These are phyloP conservation scores for Mythimna ferrago DNA, from an alignment of 2,888 invertebrate species.

Conservation along the genomic window DNA sequence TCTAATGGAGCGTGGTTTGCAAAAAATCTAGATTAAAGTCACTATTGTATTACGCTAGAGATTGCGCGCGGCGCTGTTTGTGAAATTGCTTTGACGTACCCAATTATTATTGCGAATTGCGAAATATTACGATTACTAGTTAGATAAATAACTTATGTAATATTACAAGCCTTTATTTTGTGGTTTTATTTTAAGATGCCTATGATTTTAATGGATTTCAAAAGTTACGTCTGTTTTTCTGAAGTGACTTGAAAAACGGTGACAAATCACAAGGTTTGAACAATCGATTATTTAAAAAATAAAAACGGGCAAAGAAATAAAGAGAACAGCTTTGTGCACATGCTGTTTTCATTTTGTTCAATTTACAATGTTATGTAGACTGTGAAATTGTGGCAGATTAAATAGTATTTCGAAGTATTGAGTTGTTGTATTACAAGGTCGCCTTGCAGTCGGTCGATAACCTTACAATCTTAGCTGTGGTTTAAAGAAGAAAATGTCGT, in stretches of 20 bases:
- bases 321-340: neutral
- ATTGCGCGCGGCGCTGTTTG: slow-evolving; percentile 35
- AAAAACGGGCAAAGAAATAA: neutral
- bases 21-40: slow-evolving; percentile 54
- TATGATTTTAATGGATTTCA: slow-evolving; percentile 23
- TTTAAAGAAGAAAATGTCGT: slow-evolving; percentile 28
- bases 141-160: slow-evolving; percentile 37
- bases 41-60: slow-evolving; percentile 39
- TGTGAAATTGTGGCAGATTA: slow-evolving; percentile 48
- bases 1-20: slow-evolving; percentile 46
- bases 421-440: slow-evolving; percentile 52
- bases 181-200: slow-evolving; percentile 11
- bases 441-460: slow-evolving; percentile 48
- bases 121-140: slow-evolving; percentile 40
- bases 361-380: slow-evolving; percentile 26
- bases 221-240: neutral
- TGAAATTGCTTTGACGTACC: slow-evolving; percentile 38
- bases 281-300: neutral
- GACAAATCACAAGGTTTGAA: neutral
- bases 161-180: slow-evolving; percentile 11
- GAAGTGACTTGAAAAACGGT: neutral
- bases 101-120: slow-evolving; percentile 31
- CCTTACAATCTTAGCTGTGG: slow-evolving; percentile 30
- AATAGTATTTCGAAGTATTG: slow-evolving; percentile 47
- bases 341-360: neutral